Evolutionary conservation across 1,140 invertebrate species (phyloP).

Genomic region (Ectropis grisescens): DNA sequence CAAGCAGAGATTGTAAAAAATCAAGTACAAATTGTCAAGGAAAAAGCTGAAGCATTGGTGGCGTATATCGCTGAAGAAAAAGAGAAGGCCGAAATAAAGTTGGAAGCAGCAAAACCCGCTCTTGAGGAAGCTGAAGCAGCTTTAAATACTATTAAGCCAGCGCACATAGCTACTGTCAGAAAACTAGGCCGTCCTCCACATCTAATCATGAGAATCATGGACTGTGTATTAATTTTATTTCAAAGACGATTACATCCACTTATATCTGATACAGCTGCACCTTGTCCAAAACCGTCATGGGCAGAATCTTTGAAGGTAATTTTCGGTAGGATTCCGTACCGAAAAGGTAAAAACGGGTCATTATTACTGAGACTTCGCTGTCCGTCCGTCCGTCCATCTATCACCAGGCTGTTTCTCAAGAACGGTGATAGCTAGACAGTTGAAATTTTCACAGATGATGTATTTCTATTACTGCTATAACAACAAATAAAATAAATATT

Average conservation of each 20-base stretch:
- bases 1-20: constrained; percentile 96
- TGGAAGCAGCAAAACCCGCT: constrained; percentile 92
- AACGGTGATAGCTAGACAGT: too few relatives aligned
- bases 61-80: constrained; percentile 93
- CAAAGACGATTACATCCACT: constrained; percentile 88
- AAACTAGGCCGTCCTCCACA: constrained; percentile 95
- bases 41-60: constrained; percentile 93
- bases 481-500: too few relatives aligned
- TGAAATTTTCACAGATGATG: too few relatives aligned
- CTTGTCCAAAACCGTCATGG: constrained; percentile 95
- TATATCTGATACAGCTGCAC: constrained; percentile 82
- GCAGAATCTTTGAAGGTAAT: constrained; percentile 93
- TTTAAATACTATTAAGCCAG: constrained; percentile 96
- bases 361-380: too few relatives aligned
- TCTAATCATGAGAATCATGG: constrained; percentile 98
- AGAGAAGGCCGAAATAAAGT: constrained; percentile 88
- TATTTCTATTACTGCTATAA: too few relatives aligned
- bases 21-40: constrained; percentile 95
- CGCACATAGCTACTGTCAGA: constrained; percentile 95
- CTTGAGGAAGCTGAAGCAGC: constrained; percentile 95
- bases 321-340: too few relatives aligned
- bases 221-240: constrained; percentile 94
- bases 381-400: too few relatives aligned
- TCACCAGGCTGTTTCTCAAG: too few relatives aligned
- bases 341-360: too few relatives aligned